Conservation (phyloP, 2,113 vertebrate genomes). For the Ciconia maguari region DNA sequence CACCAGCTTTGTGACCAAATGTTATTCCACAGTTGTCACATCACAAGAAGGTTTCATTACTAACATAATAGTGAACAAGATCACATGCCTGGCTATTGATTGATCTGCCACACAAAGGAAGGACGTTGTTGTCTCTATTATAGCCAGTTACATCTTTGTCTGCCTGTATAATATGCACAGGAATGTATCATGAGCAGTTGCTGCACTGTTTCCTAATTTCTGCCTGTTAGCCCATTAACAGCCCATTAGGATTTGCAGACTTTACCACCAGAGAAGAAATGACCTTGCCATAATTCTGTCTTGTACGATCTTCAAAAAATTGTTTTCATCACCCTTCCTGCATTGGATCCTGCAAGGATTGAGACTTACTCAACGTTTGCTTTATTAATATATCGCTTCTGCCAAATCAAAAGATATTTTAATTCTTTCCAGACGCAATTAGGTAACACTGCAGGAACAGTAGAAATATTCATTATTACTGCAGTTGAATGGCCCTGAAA, state of each 20-base stretch:
- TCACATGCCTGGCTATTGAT: conserved; percentile 78
- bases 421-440: conserved; percentile 24
- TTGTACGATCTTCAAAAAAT: conserved; percentile 42
- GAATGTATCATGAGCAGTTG: conserved; percentile 42
- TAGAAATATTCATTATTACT: neutral
- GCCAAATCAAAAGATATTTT: conserved; percentile 54
- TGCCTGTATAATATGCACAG: conserved; percentile 47
- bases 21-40: conserved; percentile 81
- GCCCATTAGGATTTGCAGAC: conserved; percentile 54
- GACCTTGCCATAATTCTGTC: neutral
- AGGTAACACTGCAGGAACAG: neutral
- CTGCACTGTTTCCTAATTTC: conserved; percentile 21
- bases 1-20: conserved; percentile 81
- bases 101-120: conserved; percentile 80
- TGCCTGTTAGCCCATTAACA: conserved; percentile 57
- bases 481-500: neutral
- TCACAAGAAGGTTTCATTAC: conserved; percentile 80
- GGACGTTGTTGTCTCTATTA: conserved; percentile 75
- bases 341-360: neutral
- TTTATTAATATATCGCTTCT: conserved; percentile 58
- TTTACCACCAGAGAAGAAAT: conserved; percentile 25
- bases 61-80: conserved; percentile 79
- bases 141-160: conserved; percentile 67
- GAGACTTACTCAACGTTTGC: conserved; percentile 5
- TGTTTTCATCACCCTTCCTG: conserved; percentile 22